Evolutionary conservation across 2,113 vertebrate species (phyloP).

Genomic region (Nesogale talazaci): DNA sequence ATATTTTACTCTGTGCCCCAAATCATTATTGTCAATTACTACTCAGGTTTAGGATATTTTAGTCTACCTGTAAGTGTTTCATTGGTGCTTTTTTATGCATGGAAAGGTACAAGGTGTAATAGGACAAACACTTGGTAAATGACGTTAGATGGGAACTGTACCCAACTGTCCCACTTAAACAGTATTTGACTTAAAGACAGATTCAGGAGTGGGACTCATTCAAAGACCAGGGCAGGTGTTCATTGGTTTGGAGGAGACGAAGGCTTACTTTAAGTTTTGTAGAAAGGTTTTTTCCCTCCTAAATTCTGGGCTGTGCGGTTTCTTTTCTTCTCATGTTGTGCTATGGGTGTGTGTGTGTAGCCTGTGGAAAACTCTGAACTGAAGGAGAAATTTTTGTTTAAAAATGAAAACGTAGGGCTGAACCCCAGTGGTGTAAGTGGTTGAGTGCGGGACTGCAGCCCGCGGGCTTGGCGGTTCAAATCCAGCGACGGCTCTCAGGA

Average conservation of each 20-base stretch:
- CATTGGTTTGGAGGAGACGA: not conserved
- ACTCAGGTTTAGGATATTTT: not conserved
- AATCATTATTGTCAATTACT: not conserved
- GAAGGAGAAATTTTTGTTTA: not conserved
- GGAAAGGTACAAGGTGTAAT: not conserved
- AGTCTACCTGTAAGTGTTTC: not conserved
- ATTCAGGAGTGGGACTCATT: not conserved
- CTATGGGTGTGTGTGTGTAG: not conserved
- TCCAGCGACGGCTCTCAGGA: too few relatives aligned
- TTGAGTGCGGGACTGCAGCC: too few relatives aligned
- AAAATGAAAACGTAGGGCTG: not conserved
- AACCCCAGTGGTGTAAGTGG: too few relatives aligned
- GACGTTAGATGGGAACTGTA: not conserved
- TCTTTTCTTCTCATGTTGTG: slow-evolving; percentile 33
- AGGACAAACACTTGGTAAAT: not conserved
- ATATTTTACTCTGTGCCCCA: too few relatives aligned
- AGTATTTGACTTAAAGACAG: not conserved
- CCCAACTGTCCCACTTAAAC: not conserved
- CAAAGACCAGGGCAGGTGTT: not conserved
- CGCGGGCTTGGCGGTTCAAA: too few relatives aligned
- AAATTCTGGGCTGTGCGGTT: not conserved
- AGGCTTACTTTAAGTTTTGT: not conserved
- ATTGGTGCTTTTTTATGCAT: not conserved
- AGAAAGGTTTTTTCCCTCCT: not conserved
- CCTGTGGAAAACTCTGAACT: not conserved